phyloP scores from a whole-genome alignment of 2,888 invertebrate genomes.

The Nomada ferruginata region DNA sequence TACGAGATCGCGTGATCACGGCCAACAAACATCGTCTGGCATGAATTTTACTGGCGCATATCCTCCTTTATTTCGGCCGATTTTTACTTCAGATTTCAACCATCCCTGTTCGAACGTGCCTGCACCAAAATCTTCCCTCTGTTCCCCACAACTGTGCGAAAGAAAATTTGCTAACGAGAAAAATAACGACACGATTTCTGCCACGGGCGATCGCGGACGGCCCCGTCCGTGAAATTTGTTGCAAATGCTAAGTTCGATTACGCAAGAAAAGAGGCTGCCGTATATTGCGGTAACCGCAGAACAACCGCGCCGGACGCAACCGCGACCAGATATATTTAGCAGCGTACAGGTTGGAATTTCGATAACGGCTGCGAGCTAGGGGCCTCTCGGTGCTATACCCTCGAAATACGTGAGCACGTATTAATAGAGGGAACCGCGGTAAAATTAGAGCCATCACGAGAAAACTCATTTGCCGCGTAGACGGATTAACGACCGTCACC shows the following conservation, averaged over 20 bases:
- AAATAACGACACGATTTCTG: too few relatives aligned
- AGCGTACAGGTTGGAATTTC: conserved; percentile 49
- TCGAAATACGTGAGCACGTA: conserved; percentile 39
- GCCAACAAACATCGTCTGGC: conserved; percentile 76
- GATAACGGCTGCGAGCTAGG: conserved; percentile 46
- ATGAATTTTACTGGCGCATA: conserved; percentile 74
- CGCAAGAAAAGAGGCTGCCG: conserved; percentile 37
- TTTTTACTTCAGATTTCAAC: conserved; percentile 61
- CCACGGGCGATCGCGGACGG: too few relatives aligned
- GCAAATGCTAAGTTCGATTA: conserved; percentile 34
- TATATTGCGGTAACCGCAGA: conserved; percentile 40
- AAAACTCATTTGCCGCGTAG: conserved; percentile 27
- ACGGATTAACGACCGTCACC: conserved; percentile 31
- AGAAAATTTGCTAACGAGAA: too few relatives aligned
- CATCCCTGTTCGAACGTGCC: neutral
- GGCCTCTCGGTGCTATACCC: conserved; percentile 6
- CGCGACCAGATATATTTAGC: conserved; percentile 53
- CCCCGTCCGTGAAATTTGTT: neutral
- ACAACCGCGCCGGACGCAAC: conserved; percentile 35
- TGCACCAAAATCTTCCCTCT: neutral
- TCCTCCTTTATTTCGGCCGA: conserved; percentile 64
- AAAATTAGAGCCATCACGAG: conserved; percentile 51
- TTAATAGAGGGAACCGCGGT: conserved; percentile 52
- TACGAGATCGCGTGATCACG: conserved; percentile 80
- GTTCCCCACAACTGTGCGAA: too few relatives aligned